Evolutionary conservation across 2,888 invertebrate genomes (phyloP), one percentile per base, ranked within the genome.

Genomic region (Leptinotarsa peninsularis): DNA sequence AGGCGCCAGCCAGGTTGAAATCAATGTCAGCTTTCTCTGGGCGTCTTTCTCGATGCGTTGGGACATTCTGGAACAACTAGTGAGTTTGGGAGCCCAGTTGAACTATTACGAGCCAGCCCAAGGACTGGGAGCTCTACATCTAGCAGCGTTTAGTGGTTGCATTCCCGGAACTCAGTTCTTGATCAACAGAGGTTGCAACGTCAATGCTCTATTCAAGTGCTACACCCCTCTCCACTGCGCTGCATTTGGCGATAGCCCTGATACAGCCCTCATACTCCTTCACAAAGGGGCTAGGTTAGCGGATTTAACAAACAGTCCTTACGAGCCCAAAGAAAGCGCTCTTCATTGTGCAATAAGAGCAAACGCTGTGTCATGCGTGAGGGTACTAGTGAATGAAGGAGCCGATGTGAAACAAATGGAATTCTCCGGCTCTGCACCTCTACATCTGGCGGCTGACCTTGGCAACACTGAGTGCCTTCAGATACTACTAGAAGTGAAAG

Each of bases 151-250:
- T 84, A 93, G 93, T 82, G 94, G 94, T 23, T 94, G 93, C 80
- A 87, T 92, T 72, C 91, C 92, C 27, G 93, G 94, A 78, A 91
- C 93, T 17, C 91, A 90, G 80, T 93, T 92, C 84, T 89, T 96
- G 70, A 90, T 95, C 60, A 88, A 91, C 50, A 91, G 92, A 82
- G 94, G 93, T 2, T 91, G 91, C 80, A 93, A 93, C 83, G 91
- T 94, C 15, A 93, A 94, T 87, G 90, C 91, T 63, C 91, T 92
- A 84, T 91, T 91, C 75, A 92, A 93, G 85, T 92, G 92, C 81
- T 94, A 94, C 85, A 94, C 94, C 58, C 95, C 97, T 0, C 90
- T 97, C 72, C 97, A 97, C 87, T 96, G 95, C 86, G 95, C 96
- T 21, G 96, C 96, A 56, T 96, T 96, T 88, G 95, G 96, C 14